Evolutionary conservation across 2,797 vertebrate genomes (phyloP).

Genomic region (Propithecus deckenii): DNA sequence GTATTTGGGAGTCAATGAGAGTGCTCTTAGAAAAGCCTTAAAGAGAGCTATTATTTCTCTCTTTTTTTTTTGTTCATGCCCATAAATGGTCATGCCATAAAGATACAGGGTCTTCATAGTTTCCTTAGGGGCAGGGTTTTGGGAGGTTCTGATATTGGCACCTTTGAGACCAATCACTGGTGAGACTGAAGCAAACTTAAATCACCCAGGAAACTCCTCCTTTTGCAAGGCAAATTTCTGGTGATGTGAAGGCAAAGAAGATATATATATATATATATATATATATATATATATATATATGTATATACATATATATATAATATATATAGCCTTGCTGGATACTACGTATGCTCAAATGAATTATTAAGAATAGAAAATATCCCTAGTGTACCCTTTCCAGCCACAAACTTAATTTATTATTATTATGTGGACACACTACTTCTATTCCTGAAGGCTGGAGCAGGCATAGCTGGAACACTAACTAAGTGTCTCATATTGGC

Average conservation of each 20-base stretch:
- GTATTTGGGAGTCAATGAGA: background rate
- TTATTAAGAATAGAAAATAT: background rate
- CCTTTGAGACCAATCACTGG: background rate
- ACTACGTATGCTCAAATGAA: background rate
- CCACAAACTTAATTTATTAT: background rate
- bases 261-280: background rate
- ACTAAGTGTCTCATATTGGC: background rate
- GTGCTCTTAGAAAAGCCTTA: background rate
- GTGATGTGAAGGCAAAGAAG: background rate
- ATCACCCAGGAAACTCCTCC: background rate
- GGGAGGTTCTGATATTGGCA: background rate
- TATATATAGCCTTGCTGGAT: too few species aligned
- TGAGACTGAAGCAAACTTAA: background rate
- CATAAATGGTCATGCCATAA: background rate
- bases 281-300: too few species aligned
- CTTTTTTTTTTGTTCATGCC: background rate
- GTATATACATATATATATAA: too few species aligned
- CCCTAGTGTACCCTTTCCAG: background rate
- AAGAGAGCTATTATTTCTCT: background rate
- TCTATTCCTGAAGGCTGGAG: background rate
- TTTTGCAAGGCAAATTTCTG: background rate
- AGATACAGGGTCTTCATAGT: background rate
- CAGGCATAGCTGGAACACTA: background rate
- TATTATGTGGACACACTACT: background rate
- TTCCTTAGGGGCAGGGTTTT: background rate